Base-by-base conservation (phyloP, 2,113 vertebrate species). In the Cyprinus carpio region DNA sequence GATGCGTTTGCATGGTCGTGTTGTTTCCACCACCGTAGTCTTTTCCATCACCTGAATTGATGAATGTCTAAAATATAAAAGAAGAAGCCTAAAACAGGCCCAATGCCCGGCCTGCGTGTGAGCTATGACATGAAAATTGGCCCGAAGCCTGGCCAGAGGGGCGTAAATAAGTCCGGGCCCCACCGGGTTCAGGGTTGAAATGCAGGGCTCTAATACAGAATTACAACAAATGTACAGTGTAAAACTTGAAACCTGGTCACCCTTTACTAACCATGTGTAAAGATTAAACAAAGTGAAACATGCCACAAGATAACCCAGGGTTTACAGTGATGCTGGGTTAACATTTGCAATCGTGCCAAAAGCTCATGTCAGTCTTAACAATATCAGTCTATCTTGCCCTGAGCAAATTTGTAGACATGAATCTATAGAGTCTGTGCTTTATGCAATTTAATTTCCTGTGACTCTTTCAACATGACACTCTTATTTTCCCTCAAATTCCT, bases 401-500 rank as follows among this genome's bases (percentile, higher is more conserved):
- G 54, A 60, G 76, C 76, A 62, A 27, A 81, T 65, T 65, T 65
- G 13, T 65, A 46, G 46, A 81, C 74, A 81, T 84, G 85, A 88
- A 84, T 86, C 75, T 71, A 18, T 60, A 76, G 23, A 72, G 34
- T 31, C 12, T 18, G 4, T 27, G 31, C 77, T 74, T 60, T 49
- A 43, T 60, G 13, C 74, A 75, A 37, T 62, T 62, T 80, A 78
- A 71, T 77, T 86, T 62, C 72, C 34, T 58, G 76, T 25, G 37
- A 25, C n/a, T 85, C 54, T 34, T 46, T 34, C 37, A 69, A 87
- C 77, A 88, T 87, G 51, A 58, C 79, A 83, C 76, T 87, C 86
- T 86, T 13, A 76, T 82, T 85, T 79, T 82, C 82, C 81, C 75
- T 82, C 86, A 31, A 18, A 84, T 85, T 89, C 71, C 71, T 87